These are phyloP conservation scores for Tenthredo scrophulariae DNA, from an alignment of 2,888 invertebrate genomes.

Conservation along the genomic window DNA sequence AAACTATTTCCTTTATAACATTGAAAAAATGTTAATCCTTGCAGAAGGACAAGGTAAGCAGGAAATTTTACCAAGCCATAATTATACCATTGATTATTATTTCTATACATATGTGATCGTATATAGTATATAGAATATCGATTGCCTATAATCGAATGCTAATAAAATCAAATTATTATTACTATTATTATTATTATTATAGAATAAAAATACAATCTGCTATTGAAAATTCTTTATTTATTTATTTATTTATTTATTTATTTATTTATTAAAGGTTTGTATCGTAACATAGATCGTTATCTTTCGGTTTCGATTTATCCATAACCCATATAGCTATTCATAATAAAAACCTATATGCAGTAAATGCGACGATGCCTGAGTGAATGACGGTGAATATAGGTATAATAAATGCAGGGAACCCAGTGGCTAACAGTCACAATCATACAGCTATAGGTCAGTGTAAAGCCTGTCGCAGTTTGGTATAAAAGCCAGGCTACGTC, in stretches of 20 bases:
- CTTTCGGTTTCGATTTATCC: not conserved
- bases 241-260: too few species aligned
- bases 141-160: too few species aligned
- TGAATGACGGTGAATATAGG: not conserved
- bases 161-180: too few species aligned
- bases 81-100: not conserved
- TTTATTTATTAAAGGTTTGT: not conserved
- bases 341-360: not conserved
- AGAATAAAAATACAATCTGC: too few species aligned
- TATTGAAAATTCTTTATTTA: too few species aligned
- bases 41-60: not conserved
- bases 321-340: not conserved
- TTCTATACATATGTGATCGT: not conserved
- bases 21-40: not conserved
- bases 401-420: constrained; percentile 23
- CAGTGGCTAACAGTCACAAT: not conserved
- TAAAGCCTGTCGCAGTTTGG: constrained; percentile 62
- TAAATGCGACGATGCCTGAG: constrained; percentile 11
- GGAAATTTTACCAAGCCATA: not conserved
- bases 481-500: constrained; percentile 73
- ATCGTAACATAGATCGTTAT: not conserved
- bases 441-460: constrained; percentile 10
- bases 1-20: not conserved
- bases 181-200: too few species aligned
- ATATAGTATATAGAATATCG: too few species aligned